Base-by-base conservation (phyloP, 2,888 invertebrate species). In the Seladonia tumulorum region DNA sequence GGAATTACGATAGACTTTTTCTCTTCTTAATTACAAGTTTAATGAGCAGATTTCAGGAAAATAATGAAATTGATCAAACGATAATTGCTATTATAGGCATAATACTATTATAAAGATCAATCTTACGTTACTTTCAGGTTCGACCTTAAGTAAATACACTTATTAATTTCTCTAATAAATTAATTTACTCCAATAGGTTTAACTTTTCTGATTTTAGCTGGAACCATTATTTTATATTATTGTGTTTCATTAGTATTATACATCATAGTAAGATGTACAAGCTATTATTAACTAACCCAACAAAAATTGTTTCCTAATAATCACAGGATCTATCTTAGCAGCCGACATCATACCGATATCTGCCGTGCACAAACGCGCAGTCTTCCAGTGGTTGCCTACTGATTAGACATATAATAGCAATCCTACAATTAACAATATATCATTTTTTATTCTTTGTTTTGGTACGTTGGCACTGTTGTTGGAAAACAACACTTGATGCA, bases 291-390 rank as follows among this genome's bases (percentile, higher is more conserved):
- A 94, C 94, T 94, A 94, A 95, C 93, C 90, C 89, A 92, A 92
- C 57, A 90, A 92, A 93, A 92, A 91, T 93, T 94, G 90, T 93
- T 94, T 93, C 91, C 93, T 94, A 95, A 95, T 95, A 94, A 94
- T 94, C 94, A 93, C 94, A 95, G 94, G 94, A 93, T 94, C 94
- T 94, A 93, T 93, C 93, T 93, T 94, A 95, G 95, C 95, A 94
- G 94, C 93, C 92, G 94, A 93, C 94, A 92, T 94, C 94, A 93
- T 93, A 94, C 92, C 93, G 91, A 94, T 93, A 92, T 93, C 92
- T 93, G 93, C 93, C 92, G 93, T 93, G 92, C 92, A 92, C 93
- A 93, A 92, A 92, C 90, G 92, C 92, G 93, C 93, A 91, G 93
- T 91, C 94, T 93, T 91, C 94, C 93, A 93, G 93, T 93, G 93